Evolutionary conservation across 2,888 invertebrate genomes (phyloP).

Genomic region (Quadriops clusia): DNA sequence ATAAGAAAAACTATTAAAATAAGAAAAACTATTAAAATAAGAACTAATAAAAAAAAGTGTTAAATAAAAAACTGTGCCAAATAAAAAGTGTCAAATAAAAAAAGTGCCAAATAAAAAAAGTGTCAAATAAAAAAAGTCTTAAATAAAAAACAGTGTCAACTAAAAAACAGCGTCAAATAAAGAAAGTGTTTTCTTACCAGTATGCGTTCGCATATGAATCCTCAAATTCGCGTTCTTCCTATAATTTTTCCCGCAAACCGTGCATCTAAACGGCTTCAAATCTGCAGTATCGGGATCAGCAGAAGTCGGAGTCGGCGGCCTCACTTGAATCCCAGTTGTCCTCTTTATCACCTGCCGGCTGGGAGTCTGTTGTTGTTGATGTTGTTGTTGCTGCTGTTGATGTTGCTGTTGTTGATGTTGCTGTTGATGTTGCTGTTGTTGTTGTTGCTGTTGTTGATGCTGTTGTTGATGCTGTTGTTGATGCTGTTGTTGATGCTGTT

Average conservation of each 20-base stretch:
- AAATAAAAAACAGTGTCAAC: no score
- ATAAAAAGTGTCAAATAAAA: no score
- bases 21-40: no score
- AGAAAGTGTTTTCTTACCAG: constrained; percentile 22
- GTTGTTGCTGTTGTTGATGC: constrained; percentile 6
- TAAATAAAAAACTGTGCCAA: no score
- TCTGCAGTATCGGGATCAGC: constrained; percentile 13
- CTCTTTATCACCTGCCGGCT: constrained; percentile 25
- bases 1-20: no score
- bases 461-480: constrained; percentile 8
- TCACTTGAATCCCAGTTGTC: constrained; percentile 28
- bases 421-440: constrained; percentile 4
- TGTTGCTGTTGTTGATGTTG: constrained; percentile 4
- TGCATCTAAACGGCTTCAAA: constrained; percentile 26
- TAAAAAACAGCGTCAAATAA: no score
- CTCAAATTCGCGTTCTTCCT: constrained; percentile 32
- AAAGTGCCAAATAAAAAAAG: no score
- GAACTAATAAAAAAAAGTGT: no score
- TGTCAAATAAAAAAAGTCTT: no score
- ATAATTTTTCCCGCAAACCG: constrained; percentile 30
- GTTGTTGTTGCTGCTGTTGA: constrained; percentile 11
- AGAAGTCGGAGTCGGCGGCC: constrained; percentile 25
- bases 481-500: constrained; percentile 11
- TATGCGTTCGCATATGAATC: constrained; percentile 33
- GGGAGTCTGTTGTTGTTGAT: constrained; percentile 12